Conservation (phyloP, 2,797 vertebrate species). For the Intellagama lesueurii region DNA sequence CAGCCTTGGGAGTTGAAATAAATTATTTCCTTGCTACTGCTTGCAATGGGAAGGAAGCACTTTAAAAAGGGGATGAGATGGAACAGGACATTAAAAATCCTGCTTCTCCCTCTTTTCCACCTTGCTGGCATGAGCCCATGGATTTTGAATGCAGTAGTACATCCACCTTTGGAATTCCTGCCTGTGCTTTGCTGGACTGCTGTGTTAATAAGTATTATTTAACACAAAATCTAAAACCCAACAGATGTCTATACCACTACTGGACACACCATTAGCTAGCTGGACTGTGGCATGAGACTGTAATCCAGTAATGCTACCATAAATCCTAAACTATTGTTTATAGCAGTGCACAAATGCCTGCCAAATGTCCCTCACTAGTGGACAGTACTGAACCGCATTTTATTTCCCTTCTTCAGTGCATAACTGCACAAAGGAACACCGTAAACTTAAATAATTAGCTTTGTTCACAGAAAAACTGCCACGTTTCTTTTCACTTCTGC, state of each 20-base stretch:
- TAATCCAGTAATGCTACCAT: background rate
- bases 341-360: too few species aligned
- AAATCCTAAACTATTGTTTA: background rate
- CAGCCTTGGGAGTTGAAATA: background rate
- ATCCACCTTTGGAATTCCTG: background rate
- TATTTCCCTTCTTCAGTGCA: background rate
- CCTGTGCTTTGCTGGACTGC: background rate
- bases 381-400: background rate
- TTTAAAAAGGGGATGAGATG: background rate
- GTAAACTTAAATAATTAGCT: background rate
- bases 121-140: background rate
- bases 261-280: background rate
- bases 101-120: background rate
- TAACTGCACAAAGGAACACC: background rate
- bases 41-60: background rate
- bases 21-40: background rate
- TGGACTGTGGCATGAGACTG: background rate
- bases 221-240: slow-evolving; percentile 21
- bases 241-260: background rate
- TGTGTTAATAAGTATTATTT: background rate
- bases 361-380: background rate
- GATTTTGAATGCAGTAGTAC: background rate
- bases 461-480: background rate
- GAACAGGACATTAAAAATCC: background rate
- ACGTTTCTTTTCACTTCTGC: background rate